Conservation (phyloP, 2,888 invertebrate genomes). For the Anthrax anthrax region DNA sequence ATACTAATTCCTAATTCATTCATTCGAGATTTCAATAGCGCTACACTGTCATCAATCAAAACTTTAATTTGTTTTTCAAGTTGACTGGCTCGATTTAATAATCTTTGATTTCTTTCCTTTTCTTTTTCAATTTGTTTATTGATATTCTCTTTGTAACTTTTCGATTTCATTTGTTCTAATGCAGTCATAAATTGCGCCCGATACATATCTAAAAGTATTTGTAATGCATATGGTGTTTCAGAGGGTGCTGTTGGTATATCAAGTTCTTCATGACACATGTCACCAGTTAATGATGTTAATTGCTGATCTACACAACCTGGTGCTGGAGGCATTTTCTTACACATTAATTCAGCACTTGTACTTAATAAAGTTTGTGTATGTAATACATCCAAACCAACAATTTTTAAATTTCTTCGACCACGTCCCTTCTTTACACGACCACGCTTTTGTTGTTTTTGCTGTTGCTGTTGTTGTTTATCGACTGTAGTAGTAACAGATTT, state of each 20-base stretch:
- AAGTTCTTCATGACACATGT: conserved; percentile 64
- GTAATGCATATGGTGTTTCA: conserved; percentile 70
- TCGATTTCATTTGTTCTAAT: conserved; percentile 69
- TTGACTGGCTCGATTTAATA: conserved; percentile 74
- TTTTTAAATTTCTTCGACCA: conserved; percentile 54
- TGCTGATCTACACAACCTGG: conserved; percentile 88
- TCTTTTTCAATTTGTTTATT: conserved; percentile 68
- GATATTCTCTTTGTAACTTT: conserved; percentile 56
- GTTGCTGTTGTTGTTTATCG: conserved; percentile 11
- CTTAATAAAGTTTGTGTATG: conserved; percentile 81
- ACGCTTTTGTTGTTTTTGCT: conserved; percentile 23
- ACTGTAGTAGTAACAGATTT: conserved; percentile 25
- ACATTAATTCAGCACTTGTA: conserved; percentile 58
- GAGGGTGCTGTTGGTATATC: conserved; percentile 66
- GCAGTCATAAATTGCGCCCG: conserved; percentile 72
- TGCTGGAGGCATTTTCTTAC: conserved; percentile 67
- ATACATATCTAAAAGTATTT: conserved; percentile 74
- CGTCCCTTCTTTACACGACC: conserved; percentile 52
- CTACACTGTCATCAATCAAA: conserved; percentile 82
- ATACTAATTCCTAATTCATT: conserved; percentile 83
- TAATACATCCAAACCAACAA: conserved; percentile 73
- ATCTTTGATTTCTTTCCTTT: conserved; percentile 65
- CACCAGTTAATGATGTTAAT: conserved; percentile 59
- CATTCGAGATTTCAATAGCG: conserved; percentile 75
- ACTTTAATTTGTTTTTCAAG: conserved; percentile 86